phyloP scores from a whole-genome alignment of 2,113 vertebrate genomes.

The Hydrochoerus hydrochaeris region DNA sequence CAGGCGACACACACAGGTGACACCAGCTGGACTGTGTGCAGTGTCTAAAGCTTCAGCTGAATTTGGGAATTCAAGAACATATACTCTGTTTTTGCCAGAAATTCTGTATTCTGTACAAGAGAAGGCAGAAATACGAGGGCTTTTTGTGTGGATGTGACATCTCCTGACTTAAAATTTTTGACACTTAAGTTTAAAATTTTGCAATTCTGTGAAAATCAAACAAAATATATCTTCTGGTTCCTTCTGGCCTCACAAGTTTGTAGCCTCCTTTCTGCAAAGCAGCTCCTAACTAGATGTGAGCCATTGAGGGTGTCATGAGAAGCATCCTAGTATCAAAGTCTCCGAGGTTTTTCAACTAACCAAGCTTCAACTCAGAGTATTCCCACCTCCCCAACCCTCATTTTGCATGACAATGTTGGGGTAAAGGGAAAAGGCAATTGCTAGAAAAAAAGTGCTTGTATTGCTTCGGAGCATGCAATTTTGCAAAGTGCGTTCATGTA shows the following conservation, averaged over 20 bases:
- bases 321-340: neutral
- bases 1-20: neutral
- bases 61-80: neutral
- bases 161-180: constrained; percentile 23
- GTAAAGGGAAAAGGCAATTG: constrained; percentile 3
- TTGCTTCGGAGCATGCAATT: neutral
- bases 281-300: neutral
- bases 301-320: neutral
- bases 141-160: neutral
- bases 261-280: neutral
- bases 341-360: neutral
- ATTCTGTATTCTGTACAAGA: constrained; percentile 36
- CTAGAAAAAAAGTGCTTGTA: neutral
- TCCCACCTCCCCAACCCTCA: neutral
- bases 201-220: constrained; percentile 41
- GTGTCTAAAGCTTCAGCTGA: neutral
- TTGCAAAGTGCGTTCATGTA: neutral
- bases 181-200: constrained; percentile 14
- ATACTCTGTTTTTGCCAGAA: constrained; percentile 43
- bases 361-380: neutral
- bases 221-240: neutral
- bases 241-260: neutral
- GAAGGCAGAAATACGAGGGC: neutral
- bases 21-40: neutral
- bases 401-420: neutral